phyloP scores from a whole-genome alignment of 2,113 vertebrate genomes.

The Passer montanus region DNA sequence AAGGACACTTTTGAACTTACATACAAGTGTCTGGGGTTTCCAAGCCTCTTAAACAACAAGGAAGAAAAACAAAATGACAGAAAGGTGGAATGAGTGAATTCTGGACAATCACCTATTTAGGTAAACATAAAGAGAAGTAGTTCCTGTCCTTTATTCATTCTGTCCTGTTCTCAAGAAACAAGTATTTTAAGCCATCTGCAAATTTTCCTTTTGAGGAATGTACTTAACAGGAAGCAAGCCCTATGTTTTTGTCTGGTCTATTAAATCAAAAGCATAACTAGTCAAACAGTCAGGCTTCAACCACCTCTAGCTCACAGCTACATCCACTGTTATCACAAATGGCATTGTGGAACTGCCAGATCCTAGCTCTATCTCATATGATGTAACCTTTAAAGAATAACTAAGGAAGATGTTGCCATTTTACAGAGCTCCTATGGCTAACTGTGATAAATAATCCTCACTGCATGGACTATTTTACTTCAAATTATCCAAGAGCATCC shows the following conservation, averaged over 20 bases:
- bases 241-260: not conserved
- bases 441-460: not conserved
- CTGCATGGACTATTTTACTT: not conserved
- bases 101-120: not conserved
- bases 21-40: not conserved
- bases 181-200: not conserved
- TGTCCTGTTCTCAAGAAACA: not conserved
- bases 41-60: not conserved
- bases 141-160: not conserved
- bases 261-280: not conserved
- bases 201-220: not conserved
- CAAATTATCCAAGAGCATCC: not conserved
- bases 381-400: not conserved
- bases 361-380: not conserved
- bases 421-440: not conserved
- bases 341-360: not conserved
- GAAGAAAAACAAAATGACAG: not conserved
- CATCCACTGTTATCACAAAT: not conserved
- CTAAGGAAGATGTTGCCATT: not conserved
- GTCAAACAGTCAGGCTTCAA: not conserved
- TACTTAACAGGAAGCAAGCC: not conserved
- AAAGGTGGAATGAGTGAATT: not conserved
- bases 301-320: not conserved
- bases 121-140: not conserved
- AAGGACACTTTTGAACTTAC: not conserved